These are phyloP conservation scores for Alfaro cultratus DNA, from an alignment of 2,797 vertebrate genomes.

Conservation along the genomic window DNA sequence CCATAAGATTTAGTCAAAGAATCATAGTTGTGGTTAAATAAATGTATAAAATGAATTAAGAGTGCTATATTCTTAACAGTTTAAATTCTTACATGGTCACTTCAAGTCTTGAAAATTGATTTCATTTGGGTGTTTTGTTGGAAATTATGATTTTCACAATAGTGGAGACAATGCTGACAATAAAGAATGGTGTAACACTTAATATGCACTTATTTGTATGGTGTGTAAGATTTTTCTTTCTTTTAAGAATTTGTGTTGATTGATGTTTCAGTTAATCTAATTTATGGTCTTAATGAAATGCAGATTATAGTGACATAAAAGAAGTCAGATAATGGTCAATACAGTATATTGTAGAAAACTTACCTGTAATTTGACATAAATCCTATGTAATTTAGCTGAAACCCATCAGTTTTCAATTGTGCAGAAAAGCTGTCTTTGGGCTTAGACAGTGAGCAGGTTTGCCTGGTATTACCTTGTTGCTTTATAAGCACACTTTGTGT, in stretches of 20 bases:
- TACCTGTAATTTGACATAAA: background rate
- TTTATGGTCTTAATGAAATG: background rate
- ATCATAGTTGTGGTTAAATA: background rate
- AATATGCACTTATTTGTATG: background rate
- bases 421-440: background rate
- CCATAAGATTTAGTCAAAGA: background rate
- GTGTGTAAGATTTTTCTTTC: background rate
- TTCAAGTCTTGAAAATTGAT: background rate
- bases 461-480: background rate
- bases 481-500: background rate
- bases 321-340: background rate
- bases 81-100: background rate
- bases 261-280: background rate
- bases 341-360: background rate
- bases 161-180: background rate
- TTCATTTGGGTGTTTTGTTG: background rate
- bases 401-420: background rate
- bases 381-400: background rate
- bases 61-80: background rate
- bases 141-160: background rate
- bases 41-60: background rate
- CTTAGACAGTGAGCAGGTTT: background rate
- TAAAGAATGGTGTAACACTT: background rate
- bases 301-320: background rate
- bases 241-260: background rate